Evolutionary conservation across 2,113 vertebrate genomes (phyloP).

Genomic region (Ptilorrhoa leucosticta): DNA sequence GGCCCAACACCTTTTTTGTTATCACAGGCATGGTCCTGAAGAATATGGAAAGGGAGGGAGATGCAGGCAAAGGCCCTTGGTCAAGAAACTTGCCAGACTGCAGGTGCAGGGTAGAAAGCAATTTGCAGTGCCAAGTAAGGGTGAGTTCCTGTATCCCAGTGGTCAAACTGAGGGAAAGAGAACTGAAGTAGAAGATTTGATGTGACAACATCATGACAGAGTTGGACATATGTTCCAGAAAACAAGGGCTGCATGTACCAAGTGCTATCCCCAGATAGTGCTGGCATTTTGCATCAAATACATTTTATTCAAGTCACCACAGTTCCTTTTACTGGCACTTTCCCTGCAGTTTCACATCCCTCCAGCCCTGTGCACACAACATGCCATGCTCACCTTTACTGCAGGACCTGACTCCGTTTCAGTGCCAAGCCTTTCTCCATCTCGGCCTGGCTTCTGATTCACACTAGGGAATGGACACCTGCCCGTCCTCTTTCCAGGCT

Average conservation of each 20-base stretch:
- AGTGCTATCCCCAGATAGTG: background rate
- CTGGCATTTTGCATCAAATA: background rate
- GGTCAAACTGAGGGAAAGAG: background rate
- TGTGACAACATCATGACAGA: background rate
- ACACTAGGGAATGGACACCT: background rate
- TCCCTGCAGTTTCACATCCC: background rate
- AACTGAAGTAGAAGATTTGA: background rate
- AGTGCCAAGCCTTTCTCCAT: background rate
- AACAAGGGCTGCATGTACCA: background rate
- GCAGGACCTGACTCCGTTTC: background rate
- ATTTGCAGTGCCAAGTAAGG: background rate
- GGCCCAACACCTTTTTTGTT: background rate
- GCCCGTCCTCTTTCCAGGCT: background rate
- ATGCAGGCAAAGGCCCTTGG: background rate
- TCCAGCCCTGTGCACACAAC: background rate
- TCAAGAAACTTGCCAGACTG: background rate
- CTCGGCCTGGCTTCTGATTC: background rate
- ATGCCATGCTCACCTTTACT: background rate
- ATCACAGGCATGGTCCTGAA: background rate
- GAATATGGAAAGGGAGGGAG: background rate
- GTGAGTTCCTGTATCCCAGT: background rate
- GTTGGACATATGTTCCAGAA: background rate
- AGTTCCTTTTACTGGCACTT: background rate
- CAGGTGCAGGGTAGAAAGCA: background rate
- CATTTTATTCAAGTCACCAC: background rate